Evolutionary conservation across 2,888 invertebrate species (phyloP).

Genomic region (Trypoxylon attenuatum): DNA sequence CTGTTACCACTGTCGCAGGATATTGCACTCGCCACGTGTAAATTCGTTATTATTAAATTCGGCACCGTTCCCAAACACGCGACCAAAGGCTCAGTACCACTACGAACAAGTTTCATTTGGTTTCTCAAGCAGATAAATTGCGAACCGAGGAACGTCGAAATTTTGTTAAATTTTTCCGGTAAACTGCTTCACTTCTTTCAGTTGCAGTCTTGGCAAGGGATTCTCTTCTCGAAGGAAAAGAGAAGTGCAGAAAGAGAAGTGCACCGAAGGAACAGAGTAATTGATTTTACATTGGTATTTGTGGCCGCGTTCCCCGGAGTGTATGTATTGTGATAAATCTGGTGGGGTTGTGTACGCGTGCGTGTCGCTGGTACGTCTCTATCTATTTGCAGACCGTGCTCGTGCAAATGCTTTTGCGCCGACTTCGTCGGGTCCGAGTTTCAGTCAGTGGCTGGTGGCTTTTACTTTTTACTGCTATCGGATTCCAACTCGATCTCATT

Average conservation of each 20-base stretch:
- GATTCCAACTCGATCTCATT: slow-evolving; percentile 8
- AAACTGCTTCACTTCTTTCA: too few species aligned
- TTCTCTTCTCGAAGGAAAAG: too few species aligned
- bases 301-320: not conserved
- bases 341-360: not conserved
- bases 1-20: slow-evolving; percentile 34
- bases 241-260: too few species aligned
- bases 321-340: not conserved
- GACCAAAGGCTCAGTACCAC: too few species aligned
- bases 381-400: slow-evolving; percentile 5
- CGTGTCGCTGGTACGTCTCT: not conserved
- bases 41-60: slow-evolving; percentile 51
- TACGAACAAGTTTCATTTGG: too few species aligned
- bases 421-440: not conserved
- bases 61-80: too few species aligned
- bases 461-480: slow-evolving; percentile 4
- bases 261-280: too few species aligned
- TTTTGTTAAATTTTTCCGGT: too few species aligned
- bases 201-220: too few species aligned
- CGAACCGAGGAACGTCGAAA: too few species aligned
- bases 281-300: slow-evolving; percentile 4
- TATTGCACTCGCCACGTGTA: slow-evolving; percentile 41
- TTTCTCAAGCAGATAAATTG: too few species aligned
- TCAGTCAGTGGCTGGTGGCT: not conserved
- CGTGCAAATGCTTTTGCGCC: not conserved